phyloP scores from a whole-genome alignment of 2,888 invertebrate genomes.

The Patella caerulea region DNA sequence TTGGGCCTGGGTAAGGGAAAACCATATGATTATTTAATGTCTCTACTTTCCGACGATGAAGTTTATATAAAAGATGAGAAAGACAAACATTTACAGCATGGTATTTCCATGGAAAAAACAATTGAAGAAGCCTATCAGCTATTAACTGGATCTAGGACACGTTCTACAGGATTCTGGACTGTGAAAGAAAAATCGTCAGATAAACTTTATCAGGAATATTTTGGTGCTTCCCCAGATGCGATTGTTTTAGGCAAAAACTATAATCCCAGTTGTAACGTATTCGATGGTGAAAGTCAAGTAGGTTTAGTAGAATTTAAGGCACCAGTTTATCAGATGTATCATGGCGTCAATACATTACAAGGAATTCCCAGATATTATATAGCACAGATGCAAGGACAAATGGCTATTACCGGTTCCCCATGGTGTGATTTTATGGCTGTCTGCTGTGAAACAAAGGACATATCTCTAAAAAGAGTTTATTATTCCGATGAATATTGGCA shows the following conservation, averaged over 20 bases:
- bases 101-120: slow-evolving; percentile 45
- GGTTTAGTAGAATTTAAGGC: slow-evolving; percentile 61
- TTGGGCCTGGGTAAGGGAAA: slow-evolving; percentile 55
- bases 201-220: neutral
- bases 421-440: slow-evolving; percentile 65
- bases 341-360: slow-evolving; percentile 12
- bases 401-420: slow-evolving; percentile 48
- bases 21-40: slow-evolving; percentile 53
- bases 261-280: neutral
- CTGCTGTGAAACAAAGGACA: slow-evolving; percentile 49
- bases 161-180: slow-evolving; percentile 56
- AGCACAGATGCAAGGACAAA: slow-evolving; percentile 63
- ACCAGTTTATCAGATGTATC: slow-evolving; percentile 50
- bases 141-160: slow-evolving; percentile 47
- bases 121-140: slow-evolving; percentile 55
- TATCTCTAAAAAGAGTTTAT: slow-evolving; percentile 53
- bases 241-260: slow-evolving; percentile 37
- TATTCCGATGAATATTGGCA: slow-evolving; percentile 52
- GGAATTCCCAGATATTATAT: slow-evolving; percentile 57
- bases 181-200: slow-evolving; percentile 31
- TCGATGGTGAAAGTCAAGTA: slow-evolving; percentile 23
- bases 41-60: slow-evolving; percentile 33
- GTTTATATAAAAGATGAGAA: slow-evolving; percentile 27
- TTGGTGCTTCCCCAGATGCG: slow-evolving; percentile 58
- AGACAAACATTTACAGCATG: slow-evolving; percentile 38